Evolutionary conservation across 2,797 vertebrate species (phyloP).

Genomic region (Anas acuta): DNA sequence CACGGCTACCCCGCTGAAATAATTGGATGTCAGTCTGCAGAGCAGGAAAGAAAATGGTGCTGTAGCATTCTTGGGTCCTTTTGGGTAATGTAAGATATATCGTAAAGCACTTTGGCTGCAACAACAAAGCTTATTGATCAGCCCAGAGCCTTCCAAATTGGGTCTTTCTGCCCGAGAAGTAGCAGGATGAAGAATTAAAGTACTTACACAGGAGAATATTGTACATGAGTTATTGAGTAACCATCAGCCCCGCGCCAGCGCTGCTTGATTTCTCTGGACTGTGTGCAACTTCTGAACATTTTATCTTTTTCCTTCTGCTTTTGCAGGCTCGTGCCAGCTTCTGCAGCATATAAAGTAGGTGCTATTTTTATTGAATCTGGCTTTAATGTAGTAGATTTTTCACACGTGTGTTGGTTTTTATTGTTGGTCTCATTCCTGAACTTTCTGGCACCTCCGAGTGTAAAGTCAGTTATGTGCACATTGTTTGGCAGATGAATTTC

Average conservation of each 20-base stretch:
- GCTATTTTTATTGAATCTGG: slow-evolving; percentile 72
- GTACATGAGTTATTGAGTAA: slow-evolving; percentile 9
- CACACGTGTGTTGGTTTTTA: slow-evolving; percentile 59
- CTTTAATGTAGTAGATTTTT: slow-evolving; percentile 63
- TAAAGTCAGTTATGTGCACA: slow-evolving; percentile 19
- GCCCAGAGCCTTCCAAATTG: neutral
- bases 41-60: neutral
- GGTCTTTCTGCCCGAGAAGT: neutral
- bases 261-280: neutral
- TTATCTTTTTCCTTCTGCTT: slow-evolving; percentile 20
- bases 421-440: slow-evolving; percentile 63
- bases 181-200: slow-evolving; percentile 26
- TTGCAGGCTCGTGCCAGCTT: slow-evolving; percentile 33
- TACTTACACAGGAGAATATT: neutral
- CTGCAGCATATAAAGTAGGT: slow-evolving; percentile 64
- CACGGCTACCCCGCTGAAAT: neutral
- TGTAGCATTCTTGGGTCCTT: neutral
- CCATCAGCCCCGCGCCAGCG: neutral
- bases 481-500: slow-evolving; percentile 63
- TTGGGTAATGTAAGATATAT: neutral
- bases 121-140: slow-evolving; percentile 27
- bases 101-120: slow-evolving; percentile 40
- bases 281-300: neutral
- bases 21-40: neutral
- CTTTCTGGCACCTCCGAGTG: slow-evolving; percentile 60